Base-by-base conservation (phyloP, 2,797 vertebrate genomes). In the Sebastes iracundus region DNA sequence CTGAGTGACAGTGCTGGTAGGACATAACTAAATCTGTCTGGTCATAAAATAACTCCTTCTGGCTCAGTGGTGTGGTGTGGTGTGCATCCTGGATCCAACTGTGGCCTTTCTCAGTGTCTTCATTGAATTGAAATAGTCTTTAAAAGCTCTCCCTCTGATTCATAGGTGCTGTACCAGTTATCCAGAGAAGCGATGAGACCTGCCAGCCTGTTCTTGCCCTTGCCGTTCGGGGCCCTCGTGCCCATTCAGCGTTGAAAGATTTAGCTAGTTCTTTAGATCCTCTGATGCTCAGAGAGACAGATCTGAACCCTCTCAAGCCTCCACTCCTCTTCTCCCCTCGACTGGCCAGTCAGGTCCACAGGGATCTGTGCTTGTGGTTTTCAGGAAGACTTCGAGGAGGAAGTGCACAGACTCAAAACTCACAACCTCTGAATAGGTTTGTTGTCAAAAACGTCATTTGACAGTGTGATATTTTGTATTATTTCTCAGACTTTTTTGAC, bases 321-420 rank as follows among this genome's bases (percentile, higher is more conserved):
- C 82, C 82, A 0, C 68, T 94, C 0, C 0, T 90, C 53, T 85
- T 61, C 83, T 81, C 90, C 9, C 82, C 93, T 61, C 52, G 1
- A 14, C 68, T 72, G 66, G 80, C 77, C 55, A 68, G 69, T 69
- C 16, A 1, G 1, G 73, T 93, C 60, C 89, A 93, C 73, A 85
- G 87, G 72, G 93, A 96, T 79, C 92, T 96, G 67, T 94, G 95
- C 67, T 81, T 95, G n/a, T 96, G 94, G 94, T 96, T 96, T 9
- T 93, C 95, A 82, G 94, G 94, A n/a, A 95, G 95, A 81, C 77
- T 90, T 65, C 32, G 3, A 72, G 68, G 77, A 58, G 70, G 9
- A 14, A 67, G 46, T 58, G 20, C 74, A 64, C 84, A 82, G 52
- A 56, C 71, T 66, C n/a, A 30, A 7, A 22, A 30, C 16, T 42